Conservation (phyloP, 2,888 invertebrate genomes). For the Cephus pulcher region DNA sequence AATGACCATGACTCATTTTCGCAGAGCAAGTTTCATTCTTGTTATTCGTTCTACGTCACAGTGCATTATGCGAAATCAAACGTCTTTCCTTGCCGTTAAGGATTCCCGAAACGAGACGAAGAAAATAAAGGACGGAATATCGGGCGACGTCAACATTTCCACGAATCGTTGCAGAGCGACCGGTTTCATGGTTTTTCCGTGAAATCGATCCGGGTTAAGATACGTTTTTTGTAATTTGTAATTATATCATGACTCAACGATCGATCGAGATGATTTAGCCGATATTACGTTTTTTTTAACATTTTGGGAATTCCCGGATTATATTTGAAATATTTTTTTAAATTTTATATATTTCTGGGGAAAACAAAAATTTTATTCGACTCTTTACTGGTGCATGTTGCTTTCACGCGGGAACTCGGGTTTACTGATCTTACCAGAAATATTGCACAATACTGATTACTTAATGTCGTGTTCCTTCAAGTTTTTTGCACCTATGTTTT, state of each 20-base stretch:
- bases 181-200: neutral
- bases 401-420: neutral
- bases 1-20: constrained; percentile 45
- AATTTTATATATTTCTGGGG: neutral
- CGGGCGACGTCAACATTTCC: neutral
- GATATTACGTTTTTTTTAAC: neutral
- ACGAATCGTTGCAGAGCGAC: neutral
- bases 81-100: neutral
- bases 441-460: neutral
- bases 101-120: neutral
- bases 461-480: neutral
- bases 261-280: neutral
- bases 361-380: neutral
- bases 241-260: neutral
- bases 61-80: neutral
- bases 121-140: neutral
- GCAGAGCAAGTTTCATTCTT: constrained; percentile 32
- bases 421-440: neutral
- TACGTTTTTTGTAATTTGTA: neutral
- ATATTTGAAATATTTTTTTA: neutral
- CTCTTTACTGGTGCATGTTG: neutral
- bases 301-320: neutral
- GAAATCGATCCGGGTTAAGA: neutral
- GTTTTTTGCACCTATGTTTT: neutral
- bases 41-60: neutral